phyloP scores from a whole-genome alignment of 1,140 invertebrate species.

The Cotesia chilonis region DNA sequence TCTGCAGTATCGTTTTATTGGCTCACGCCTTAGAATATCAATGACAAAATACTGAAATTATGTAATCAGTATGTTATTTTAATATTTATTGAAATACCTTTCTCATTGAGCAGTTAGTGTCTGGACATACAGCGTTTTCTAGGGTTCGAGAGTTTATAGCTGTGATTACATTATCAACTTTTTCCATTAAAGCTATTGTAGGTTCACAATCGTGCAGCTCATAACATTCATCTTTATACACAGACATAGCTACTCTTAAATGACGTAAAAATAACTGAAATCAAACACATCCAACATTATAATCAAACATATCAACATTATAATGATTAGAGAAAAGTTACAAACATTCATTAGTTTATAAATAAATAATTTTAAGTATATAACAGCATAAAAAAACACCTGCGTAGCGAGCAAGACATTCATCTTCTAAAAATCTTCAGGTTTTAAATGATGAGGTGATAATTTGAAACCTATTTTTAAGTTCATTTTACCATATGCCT shows the following conservation, averaged over 20 bases:
- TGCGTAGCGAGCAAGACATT: constrained; percentile 29
- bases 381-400: constrained; percentile 1
- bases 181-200: too few relatives aligned
- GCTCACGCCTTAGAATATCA: too few relatives aligned
- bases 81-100: too few relatives aligned
- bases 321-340: not conserved
- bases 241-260: too few relatives aligned
- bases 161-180: too few relatives aligned
- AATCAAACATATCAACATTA: not conserved
- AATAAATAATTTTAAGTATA: not conserved
- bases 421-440: constrained; percentile 16
- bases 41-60: not conserved
- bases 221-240: too few relatives aligned
- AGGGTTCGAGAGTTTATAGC: too few relatives aligned
- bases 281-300: not conserved
- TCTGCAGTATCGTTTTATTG: too few relatives aligned
- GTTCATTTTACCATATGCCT: not conserved
- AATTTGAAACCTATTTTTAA: constrained; percentile 16
- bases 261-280: not conserved
- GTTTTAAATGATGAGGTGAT: constrained; percentile 10
- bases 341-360: not conserved
- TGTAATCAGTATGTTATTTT: too few relatives aligned
- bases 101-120: too few relatives aligned
- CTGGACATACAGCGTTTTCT: too few relatives aligned
- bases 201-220: too few relatives aligned